Percentiles rank a stretch among this genome's conserved stretches.
phyloP scores from a whole-genome alignment of 2,888 invertebrate species.

The Drosophila mayaguana region DNA sequence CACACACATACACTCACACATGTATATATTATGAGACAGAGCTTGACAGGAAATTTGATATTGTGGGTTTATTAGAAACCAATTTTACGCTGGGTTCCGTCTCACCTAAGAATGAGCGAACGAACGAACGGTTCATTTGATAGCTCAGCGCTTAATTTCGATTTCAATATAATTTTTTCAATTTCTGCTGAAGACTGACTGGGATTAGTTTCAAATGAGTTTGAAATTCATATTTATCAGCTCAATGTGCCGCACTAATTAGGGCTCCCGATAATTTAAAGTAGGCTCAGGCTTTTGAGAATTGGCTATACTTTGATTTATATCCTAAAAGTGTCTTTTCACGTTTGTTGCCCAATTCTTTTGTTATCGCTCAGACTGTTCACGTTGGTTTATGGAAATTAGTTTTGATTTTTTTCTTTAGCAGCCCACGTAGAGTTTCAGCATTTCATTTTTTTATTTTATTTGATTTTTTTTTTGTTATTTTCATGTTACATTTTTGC shows the following conservation, averaged over 20 bases:
- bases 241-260: conserved; percentile 3
- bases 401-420: conserved; percentile 30
- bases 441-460: conserved; percentile 57
- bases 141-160: conserved; percentile 18
- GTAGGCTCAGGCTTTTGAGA: neutral
- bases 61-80: conserved; percentile 65
- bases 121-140: conserved; percentile 32
- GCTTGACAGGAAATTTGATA: conserved; percentile 72
- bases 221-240: neutral
- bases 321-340: conserved; percentile 19
- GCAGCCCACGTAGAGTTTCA: conserved; percentile 66
- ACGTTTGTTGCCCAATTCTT: conserved; percentile 64
- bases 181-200: conserved; percentile 11
- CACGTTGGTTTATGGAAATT: conserved; percentile 38
- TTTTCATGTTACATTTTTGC: conserved; percentile 55
- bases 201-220: conserved; percentile 1
- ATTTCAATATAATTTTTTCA: conserved; percentile 31
- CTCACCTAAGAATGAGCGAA: conserved; percentile 13
- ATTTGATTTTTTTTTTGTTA: conserved; percentile 40
- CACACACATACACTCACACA: conserved; percentile 33
- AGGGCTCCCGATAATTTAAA: conserved; percentile 3
- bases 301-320: conserved; percentile 4
- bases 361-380: conserved; percentile 37
- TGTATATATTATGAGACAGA: conserved; percentile 30
- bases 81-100: conserved; percentile 47